Evolutionary conservation across 2,113 vertebrate species (phyloP), one percentile per base, ranked within the genome.

Genomic region (Colistium nudipinnis): DNA sequence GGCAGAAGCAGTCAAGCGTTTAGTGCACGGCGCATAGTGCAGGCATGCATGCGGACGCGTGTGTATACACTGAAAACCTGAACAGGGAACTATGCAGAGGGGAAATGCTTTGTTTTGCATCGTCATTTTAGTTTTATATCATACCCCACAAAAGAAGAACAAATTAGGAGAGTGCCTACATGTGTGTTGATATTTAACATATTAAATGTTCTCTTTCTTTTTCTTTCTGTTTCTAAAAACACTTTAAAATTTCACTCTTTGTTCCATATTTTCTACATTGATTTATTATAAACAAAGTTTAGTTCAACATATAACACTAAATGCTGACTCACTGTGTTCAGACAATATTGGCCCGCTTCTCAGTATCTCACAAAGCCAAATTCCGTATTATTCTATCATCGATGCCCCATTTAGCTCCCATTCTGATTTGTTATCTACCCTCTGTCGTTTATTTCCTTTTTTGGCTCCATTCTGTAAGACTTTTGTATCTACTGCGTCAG

Each of bases 1-100:
- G 81, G 64, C 48, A 48, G 54, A 64, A 14, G 66, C 59, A 81
- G 64, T 54, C 55, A 47, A 77, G 71, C 82, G 16, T 78, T 61
- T 6, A 56, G 12, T 48, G 28, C 16, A 45, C 41, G 60, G 38
- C 57, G 49, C 27, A 38, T 24, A 54, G 66, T 36, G 72, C 69
- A 80, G 55, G 67, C 70, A 74, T 68, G 70, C 69, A 57, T 68
- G 76, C 48, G 39, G 27, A 8, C 31, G 25, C 24, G 19, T 22
- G 43, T 65, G 39, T 22, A n/a, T n/a, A n/a, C 7, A 33, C 41
- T 11, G 35, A 28, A 49, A 16, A 10, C 7, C 20, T 41, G 0
- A 27, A 25, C 10, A 20, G n/a, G 31, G 35, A 62, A 48, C 25
- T 27, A 24, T 7, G 4, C 19, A 22, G n/a, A n/a, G 4, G 12